Conservation (phyloP, 2,113 vertebrate genomes). For the Chaetorhynchus papuensis region DNA sequence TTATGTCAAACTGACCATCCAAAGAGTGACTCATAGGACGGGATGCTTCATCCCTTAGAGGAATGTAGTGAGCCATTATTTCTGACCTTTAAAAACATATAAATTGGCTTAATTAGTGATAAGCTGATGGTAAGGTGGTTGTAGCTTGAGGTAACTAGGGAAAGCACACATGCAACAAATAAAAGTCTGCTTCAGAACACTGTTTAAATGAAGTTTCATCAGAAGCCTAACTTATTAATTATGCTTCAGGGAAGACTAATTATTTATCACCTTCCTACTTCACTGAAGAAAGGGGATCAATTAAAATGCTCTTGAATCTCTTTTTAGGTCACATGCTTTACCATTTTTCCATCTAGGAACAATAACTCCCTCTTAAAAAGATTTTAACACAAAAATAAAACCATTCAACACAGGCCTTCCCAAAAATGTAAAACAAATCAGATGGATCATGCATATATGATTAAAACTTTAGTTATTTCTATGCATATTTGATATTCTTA, state of each 20-base stretch:
- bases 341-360: not conserved
- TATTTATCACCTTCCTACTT: conserved; percentile 30
- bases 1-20: not conserved
- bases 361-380: not conserved
- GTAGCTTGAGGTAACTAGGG: not conserved
- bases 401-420: not conserved
- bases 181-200: conserved; percentile 10
- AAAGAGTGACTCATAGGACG: not conserved
- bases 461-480: not conserved
- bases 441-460: not conserved
- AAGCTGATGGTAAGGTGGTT: not conserved
- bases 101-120: not conserved
- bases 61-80: not conserved
- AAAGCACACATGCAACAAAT: not conserved
- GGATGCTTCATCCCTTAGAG: not conserved
- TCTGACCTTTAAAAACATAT: conserved; percentile 5
- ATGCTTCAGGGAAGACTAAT: conserved; percentile 38
- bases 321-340: not conserved
- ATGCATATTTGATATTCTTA: not conserved
- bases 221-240: conserved; percentile 28
- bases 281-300: conserved; percentile 17
- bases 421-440: not conserved
- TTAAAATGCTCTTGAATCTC: conserved; percentile 25
- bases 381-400: not conserved
- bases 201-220: conserved; percentile 40